These are phyloP conservation scores for Campopleginae sp. DNA, from an alignment of 2,888 invertebrate species.

Conservation along the genomic window DNA sequence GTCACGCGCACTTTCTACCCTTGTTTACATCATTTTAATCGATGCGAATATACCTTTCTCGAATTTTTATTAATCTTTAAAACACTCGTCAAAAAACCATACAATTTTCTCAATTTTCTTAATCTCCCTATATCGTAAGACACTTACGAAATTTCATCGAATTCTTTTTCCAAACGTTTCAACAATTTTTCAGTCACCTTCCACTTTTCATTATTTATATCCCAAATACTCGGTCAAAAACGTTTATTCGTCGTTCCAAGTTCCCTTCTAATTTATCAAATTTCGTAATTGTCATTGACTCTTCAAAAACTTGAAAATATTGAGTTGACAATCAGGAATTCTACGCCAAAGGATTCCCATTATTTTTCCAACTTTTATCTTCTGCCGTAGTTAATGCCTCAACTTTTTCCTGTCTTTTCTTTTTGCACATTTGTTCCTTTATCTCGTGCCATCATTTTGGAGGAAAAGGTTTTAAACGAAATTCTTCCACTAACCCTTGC, in stretches of 20 bases:
- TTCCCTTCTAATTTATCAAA: neutral
- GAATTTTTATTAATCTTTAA: neutral
- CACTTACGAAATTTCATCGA: neutral
- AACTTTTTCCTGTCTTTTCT: neutral
- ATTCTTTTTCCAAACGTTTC: neutral
- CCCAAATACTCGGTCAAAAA: neutral
- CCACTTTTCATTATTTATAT: neutral
- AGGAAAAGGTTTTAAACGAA: neutral
- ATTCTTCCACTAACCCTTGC: neutral
- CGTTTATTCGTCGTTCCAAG: neutral
- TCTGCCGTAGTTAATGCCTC: neutral
- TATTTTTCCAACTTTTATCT: neutral
- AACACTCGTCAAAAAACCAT: neutral
- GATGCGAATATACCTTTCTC: neutral
- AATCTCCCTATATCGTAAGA: neutral
- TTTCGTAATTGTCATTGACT: too few species aligned
- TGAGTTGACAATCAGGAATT: neutral
- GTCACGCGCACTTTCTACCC: constrained; percentile 37
- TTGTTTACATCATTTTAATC: constrained; percentile 60
- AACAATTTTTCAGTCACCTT: neutral
- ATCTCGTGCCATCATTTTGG: neutral
- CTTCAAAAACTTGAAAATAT: neutral
- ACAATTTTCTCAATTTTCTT: neutral
- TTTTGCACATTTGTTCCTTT: neutral
- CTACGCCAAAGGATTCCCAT: neutral